These are phyloP conservation scores for Eleutherodactylus coqui DNA, from an alignment of 2,797 vertebrate genomes.

Conservation along the genomic window DNA sequence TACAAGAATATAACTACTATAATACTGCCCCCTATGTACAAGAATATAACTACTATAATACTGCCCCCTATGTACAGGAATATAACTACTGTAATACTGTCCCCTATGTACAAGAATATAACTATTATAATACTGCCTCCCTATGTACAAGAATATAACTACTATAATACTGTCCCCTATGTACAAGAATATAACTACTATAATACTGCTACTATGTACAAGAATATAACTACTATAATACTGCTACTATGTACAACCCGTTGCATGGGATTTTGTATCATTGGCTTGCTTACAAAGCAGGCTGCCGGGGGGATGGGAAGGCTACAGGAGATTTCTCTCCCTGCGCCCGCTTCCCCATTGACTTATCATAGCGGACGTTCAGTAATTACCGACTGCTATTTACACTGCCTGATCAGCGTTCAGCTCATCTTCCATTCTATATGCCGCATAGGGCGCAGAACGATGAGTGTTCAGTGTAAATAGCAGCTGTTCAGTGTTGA, in stretches of 20 bases:
- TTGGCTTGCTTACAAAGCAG: no score
- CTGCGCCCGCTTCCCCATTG: no score
- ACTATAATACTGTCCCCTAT: not conserved
- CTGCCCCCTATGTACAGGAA: not conserved
- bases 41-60: not conserved
- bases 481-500: no score
- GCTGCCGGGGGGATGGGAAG: no score
- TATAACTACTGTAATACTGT: conserved; percentile 1
- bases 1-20: conserved; percentile 6
- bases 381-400: no score
- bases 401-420: no score
- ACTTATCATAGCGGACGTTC: no score
- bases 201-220: not conserved
- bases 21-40: not conserved
- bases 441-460: no score
- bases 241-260: not conserved
- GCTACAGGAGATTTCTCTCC: no score
- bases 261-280: no score
- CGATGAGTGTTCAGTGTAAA: no score
- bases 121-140: not conserved
- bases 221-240: not conserved
- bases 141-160: conserved; percentile 4
- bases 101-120: not conserved
- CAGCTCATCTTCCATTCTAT: no score
- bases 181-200: not conserved